A percentile compares a stretch with the other conserved stretches of the same genome.
Conservation (phyloP, 1,140 invertebrate genomes). For the Gerris buenoi region DNA sequence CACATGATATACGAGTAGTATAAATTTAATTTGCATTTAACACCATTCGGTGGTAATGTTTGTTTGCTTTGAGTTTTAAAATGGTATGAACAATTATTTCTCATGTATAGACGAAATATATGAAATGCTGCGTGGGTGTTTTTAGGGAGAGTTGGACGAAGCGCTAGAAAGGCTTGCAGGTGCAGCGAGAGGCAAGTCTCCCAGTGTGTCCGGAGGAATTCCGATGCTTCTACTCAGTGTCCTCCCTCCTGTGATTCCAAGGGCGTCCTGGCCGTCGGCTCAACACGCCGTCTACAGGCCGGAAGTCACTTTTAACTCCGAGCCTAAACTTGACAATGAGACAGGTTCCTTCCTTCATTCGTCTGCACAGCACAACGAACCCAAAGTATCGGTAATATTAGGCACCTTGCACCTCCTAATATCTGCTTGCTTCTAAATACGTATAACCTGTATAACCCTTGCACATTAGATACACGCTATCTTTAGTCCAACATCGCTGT, state of each 20-base stretch:
- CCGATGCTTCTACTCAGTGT: conserved; percentile 52
- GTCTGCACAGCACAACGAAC: not conserved
- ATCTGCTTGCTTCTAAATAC: not conserved
- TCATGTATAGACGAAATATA: too few relatives aligned
- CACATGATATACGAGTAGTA: too few relatives aligned
- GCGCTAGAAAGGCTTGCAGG: conserved; percentile 7
- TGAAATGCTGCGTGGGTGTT: too few relatives aligned
- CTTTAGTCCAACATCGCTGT: too few relatives aligned
- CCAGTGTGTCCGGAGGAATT: conserved; percentile 48
- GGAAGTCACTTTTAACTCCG: conserved; percentile 43
- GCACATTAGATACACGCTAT: too few relatives aligned
- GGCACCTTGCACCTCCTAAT: not conserved
- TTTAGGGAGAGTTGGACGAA: conserved; percentile 13
- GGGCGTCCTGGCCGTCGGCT: conserved; percentile 31
- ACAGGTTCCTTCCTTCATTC: not conserved
- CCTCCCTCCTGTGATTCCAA: conserved; percentile 52
- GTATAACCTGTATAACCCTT: not conserved
- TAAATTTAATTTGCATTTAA: too few relatives aligned
- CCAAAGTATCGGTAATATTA: not conserved
- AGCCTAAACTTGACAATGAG: conserved; percentile 44
- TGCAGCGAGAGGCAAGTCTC: conserved; percentile 27
- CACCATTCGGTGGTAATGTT: too few relatives aligned
- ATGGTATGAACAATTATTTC: too few relatives aligned
- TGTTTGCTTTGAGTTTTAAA: too few relatives aligned
- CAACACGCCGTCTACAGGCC: conserved; percentile 25